A percentile compares a stretch with the other conserved stretches of the same genome.
Conservation (phyloP, 2,888 invertebrate genomes). For the Lagria hirta region DNA sequence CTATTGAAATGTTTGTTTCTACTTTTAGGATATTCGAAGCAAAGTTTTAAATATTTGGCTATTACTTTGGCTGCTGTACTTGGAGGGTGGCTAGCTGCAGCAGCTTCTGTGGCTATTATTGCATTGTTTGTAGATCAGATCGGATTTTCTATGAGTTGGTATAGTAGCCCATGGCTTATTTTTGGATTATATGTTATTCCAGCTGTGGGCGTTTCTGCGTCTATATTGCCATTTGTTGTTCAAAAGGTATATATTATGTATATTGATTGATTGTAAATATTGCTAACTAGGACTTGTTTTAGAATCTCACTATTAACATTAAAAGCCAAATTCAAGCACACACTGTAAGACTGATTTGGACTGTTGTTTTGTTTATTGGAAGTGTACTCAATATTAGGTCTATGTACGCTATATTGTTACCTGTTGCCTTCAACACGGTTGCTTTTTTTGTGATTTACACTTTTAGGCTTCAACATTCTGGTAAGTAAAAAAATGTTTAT, state of each 20-base stretch:
- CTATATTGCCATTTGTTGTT: slow-evolving; percentile 31
- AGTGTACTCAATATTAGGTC: slow-evolving; percentile 45
- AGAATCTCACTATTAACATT: slow-evolving; percentile 40
- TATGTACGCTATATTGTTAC: slow-evolving; percentile 45
- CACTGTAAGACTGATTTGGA: slow-evolving; percentile 47
- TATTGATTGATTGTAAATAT: too few species aligned
- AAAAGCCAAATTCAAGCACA: slow-evolving; percentile 45
- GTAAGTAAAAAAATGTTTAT: too few species aligned
- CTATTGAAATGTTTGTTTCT: too few species aligned
- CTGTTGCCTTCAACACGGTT: slow-evolving; percentile 46
- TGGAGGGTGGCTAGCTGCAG: slow-evolving; percentile 38
- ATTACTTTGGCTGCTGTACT: slow-evolving; percentile 32
- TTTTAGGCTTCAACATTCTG: slow-evolving; percentile 37
- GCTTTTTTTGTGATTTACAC: slow-evolving; percentile 40
- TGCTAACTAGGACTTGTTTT: slow-evolving; percentile 29
- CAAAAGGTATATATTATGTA: slow-evolving; percentile 37
- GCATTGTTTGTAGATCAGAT: slow-evolving; percentile 35
- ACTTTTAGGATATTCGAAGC: slow-evolving; percentile 34
- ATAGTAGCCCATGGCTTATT: slow-evolving; percentile 41
- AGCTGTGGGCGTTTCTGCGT: slow-evolving; percentile 32
- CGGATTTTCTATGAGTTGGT: slow-evolving; percentile 45
- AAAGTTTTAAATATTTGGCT: slow-evolving; percentile 30
- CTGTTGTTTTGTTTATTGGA: slow-evolving; percentile 42
- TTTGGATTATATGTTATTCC: slow-evolving; percentile 42
- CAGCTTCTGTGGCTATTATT: slow-evolving; percentile 26